Evolutionary conservation across 2,113 vertebrate species (phyloP).

Genomic region (Machaerirhynchus nigripectus): DNA sequence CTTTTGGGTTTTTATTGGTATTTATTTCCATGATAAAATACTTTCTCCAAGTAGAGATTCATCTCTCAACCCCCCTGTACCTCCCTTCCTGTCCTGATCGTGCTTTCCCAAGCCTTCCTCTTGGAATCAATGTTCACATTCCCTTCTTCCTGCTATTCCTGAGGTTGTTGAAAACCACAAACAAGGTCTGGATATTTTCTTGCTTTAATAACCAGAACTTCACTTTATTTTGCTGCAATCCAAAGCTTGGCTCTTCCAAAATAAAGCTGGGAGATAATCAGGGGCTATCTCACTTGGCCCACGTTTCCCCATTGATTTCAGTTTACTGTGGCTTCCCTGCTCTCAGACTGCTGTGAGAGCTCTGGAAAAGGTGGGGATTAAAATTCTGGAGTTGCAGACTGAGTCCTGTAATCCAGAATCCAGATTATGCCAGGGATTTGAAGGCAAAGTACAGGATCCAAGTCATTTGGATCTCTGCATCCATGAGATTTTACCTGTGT

Average conservation of each 20-base stretch:
- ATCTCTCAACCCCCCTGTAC: neutral
- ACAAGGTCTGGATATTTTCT: neutral
- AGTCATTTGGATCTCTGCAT: neutral
- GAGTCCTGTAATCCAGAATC: neutral
- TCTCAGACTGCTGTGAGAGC: neutral
- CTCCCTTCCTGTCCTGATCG: neutral
- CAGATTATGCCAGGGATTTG: neutral
- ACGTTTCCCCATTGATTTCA: neutral
- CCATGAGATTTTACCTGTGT: fast-evolving
- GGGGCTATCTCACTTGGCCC: neutral
- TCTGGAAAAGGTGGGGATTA: neutral
- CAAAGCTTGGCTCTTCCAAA: neutral
- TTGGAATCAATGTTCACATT: neutral
- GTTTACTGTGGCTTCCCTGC: neutral
- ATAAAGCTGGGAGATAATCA: neutral
- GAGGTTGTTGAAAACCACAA: neutral
- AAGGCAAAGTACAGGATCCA: too few species aligned
- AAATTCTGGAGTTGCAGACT: neutral
- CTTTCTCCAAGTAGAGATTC: neutral
- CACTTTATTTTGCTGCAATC: neutral
- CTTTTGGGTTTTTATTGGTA: neutral
- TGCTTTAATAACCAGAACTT: neutral
- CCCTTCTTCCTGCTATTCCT: neutral
- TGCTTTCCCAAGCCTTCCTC: neutral
- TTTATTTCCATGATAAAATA: neutral